A percentile compares a stretch with the other conserved stretches of the same genome.
phyloP scores from a whole-genome alignment of 2,113 vertebrate genomes.

The Triplophysa dalaica region DNA sequence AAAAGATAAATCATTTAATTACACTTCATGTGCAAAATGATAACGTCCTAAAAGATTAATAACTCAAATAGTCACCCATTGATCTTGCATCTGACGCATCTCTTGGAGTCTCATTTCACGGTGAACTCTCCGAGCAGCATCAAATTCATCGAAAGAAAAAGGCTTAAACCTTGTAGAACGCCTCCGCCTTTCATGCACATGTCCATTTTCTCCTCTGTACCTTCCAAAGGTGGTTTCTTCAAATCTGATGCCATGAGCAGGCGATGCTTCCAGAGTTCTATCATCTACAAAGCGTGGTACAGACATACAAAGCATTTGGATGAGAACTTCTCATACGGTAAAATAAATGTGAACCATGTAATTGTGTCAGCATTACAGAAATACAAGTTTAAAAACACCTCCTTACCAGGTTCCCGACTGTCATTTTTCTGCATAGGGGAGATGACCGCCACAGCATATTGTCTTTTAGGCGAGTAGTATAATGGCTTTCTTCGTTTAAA shows the following conservation, averaged over 20 bases:
- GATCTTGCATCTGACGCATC: neutral
- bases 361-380: too few relatives aligned
- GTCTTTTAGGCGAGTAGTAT: neutral
- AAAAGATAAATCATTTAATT: neutral
- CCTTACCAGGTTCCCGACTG: slow-evolving; percentile 1
- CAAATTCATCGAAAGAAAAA: slow-evolving; percentile 1
- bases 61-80: neutral
- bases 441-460: neutral
- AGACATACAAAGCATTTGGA: neutral
- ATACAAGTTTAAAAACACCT: neutral
- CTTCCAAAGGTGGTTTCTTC: too few relatives aligned
- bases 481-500: slow-evolving; percentile 9
- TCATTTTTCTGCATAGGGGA: slow-evolving; percentile 7
- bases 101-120: neutral
- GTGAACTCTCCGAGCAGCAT: neutral
- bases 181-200: accelerated
- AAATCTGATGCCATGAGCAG: neutral
- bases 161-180: neutral
- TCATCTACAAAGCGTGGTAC: neutral
- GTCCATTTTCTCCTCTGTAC: neutral
- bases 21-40: neutral
- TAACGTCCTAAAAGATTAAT: neutral
- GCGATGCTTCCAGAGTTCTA: neutral
- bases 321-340: too few relatives aligned
- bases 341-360: too few relatives aligned